Evolutionary conservation across 2,888 invertebrate genomes (phyloP).

Genomic region (Malacosoma neustria): DNA sequence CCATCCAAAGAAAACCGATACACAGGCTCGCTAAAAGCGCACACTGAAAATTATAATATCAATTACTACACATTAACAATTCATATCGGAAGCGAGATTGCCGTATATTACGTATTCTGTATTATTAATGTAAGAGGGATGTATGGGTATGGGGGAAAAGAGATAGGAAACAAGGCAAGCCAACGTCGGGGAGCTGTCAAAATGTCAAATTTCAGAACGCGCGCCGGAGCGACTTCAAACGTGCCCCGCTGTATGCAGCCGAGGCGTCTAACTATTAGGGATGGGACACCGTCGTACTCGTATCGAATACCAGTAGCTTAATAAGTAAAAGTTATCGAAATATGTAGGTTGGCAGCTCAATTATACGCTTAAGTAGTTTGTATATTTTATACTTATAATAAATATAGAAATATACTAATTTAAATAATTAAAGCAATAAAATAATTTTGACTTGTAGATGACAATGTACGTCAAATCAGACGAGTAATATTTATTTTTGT

Average conservation of each 20-base stretch:
- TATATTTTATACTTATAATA: no score
- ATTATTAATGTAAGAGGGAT: constrained; percentile 54
- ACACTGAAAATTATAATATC: constrained; percentile 64
- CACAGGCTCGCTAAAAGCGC: not conserved
- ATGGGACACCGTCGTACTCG: no score
- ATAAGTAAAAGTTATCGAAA: no score
- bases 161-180: constrained; percentile 46
- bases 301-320: no score
- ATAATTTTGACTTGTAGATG: no score
- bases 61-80: constrained; percentile 74
- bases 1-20: no score
- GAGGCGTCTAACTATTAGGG: not conserved
- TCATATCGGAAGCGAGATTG: constrained; percentile 71
- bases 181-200: constrained; percentile 74
- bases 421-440: no score
- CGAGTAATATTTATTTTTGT: no score
- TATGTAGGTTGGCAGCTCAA: no score
- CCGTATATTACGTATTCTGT: constrained; percentile 67
- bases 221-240: constrained; percentile 69
- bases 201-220: constrained; percentile 75
- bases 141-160: constrained; percentile 22
- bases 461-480: no score
- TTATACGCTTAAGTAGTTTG: no score
- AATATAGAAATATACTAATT: no score
- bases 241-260: constrained; percentile 60